phyloP scores from a whole-genome alignment of 1,140 invertebrate genomes.

The Platyscapa corneri region DNA sequence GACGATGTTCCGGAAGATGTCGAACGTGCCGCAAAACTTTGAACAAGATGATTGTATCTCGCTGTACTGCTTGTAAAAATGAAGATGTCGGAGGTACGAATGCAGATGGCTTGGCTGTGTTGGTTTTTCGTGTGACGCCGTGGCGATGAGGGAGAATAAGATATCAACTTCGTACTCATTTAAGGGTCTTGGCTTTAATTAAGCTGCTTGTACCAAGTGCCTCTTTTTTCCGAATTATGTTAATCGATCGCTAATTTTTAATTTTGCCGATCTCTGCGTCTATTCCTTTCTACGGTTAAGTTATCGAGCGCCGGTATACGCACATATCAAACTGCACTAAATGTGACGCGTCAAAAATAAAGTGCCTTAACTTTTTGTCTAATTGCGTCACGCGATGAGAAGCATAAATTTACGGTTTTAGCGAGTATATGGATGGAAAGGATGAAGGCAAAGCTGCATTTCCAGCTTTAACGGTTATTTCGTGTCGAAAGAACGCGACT shows the following conservation, averaged over 20 bases:
- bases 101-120: slow-evolving; percentile 9
- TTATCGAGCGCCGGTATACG: background rate
- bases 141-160: background rate
- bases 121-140: background rate
- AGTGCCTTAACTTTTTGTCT: too few species aligned
- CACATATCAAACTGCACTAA: background rate
- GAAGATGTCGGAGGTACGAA: slow-evolving; percentile 20
- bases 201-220: background rate
- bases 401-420: too few species aligned
- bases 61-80: slow-evolving; percentile 25
- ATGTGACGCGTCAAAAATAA: too few species aligned
- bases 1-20: slow-evolving; percentile 52
- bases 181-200: slow-evolving; percentile 18
- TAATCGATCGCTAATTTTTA: slow-evolving; percentile 13
- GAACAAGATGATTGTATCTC: slow-evolving; percentile 48
- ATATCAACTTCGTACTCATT: slow-evolving; percentile 25
- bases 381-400: too few species aligned
- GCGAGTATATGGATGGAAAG: too few species aligned
- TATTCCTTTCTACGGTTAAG: background rate
- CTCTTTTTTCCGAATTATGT: slow-evolving; percentile 6
- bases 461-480: too few species aligned
- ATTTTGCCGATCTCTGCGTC: background rate
- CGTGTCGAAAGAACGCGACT: too few species aligned
- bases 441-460: too few species aligned
- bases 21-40: slow-evolving; percentile 51